Percentiles rank a stretch among this genome's conserved stretches.
These are phyloP conservation scores for Galaxias olidus DNA, from an alignment of 2,797 vertebrate genomes.

Conservation along the genomic window DNA sequence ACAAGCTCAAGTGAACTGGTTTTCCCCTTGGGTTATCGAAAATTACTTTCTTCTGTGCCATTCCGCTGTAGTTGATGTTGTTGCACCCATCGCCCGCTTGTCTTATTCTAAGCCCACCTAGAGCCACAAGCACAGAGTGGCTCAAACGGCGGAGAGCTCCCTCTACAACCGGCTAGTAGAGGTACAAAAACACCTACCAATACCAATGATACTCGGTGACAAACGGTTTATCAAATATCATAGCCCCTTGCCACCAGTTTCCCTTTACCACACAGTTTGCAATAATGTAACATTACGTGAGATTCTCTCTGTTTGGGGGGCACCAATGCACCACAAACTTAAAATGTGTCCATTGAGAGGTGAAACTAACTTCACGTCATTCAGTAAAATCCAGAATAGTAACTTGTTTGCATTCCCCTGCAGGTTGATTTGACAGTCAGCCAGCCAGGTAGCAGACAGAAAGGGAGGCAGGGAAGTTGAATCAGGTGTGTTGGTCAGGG, in stretches of 20 bases:
- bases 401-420: slow-evolving; percentile 38
- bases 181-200: slow-evolving; percentile 72
- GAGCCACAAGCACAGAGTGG: slow-evolving; percentile 63
- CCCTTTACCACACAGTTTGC: too few species aligned
- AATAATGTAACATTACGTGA: too few species aligned
- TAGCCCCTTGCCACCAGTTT: slow-evolving; percentile 37
- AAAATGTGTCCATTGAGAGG: too few species aligned
- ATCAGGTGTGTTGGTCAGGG: slow-evolving; percentile 26
- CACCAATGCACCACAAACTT: too few species aligned
- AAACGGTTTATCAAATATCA: neutral
- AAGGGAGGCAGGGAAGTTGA: slow-evolving; percentile 45
- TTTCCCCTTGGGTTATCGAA: too few species aligned
- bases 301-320: too few species aligned
- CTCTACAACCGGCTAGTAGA: slow-evolving; percentile 82
- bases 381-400: slow-evolving; percentile 13
- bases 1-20: too few species aligned
- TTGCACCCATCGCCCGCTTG: slow-evolving; percentile 56
- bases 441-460: slow-evolving; percentile 43
- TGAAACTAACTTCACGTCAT: too few species aligned
- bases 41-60: neutral
- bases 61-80: slow-evolving; percentile 30
- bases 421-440: slow-evolving; percentile 52
- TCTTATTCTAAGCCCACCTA: slow-evolving; percentile 64
- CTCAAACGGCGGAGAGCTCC: slow-evolving; percentile 79
- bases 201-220: neutral